These are phyloP conservation scores for Mesoligia furuncula DNA, from an alignment of 2,888 invertebrate genomes.

Conservation along the genomic window DNA sequence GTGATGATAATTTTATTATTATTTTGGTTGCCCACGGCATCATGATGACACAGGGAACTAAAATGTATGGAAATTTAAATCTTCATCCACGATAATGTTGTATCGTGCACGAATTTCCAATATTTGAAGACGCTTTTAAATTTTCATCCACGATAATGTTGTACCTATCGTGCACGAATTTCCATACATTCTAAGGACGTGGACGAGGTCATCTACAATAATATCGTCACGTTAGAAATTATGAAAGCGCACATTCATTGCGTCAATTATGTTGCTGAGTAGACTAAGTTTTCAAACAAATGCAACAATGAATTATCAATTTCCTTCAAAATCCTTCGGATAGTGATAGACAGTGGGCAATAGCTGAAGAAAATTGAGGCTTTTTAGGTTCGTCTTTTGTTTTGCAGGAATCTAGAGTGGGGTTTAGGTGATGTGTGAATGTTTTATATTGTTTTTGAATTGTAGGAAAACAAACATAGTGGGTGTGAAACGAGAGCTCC, in stretches of 20 bases:
- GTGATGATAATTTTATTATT: no score
- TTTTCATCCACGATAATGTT: background rate
- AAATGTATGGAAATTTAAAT: no score
- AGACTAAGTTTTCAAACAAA: background rate
- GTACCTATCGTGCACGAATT: no score
- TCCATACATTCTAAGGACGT: background rate
- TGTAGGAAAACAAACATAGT: background rate
- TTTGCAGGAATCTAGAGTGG: constrained; percentile 19
- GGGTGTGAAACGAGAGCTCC: background rate
- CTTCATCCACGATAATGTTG: no score
- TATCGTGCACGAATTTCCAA: no score
- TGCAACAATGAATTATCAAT: background rate
- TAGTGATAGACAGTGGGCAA: constrained; percentile 22
- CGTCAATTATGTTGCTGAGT: background rate
- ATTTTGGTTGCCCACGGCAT: no score
- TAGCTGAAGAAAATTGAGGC: constrained; percentile 56
- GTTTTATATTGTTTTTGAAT: constrained; percentile 15
- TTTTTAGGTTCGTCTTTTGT: constrained; percentile 55
- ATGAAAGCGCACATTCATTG: background rate
- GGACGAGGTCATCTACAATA: background rate
- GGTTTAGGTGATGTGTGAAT: constrained; percentile 15
- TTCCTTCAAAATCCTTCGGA: no score
- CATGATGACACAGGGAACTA: no score
- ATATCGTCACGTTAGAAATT: background rate
- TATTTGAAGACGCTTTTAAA: no score